Percentiles rank a stretch among this genome's conserved stretches.
These are phyloP conservation scores for Thymelicus lineola DNA, from an alignment of 2,888 invertebrate species.

Conservation along the genomic window DNA sequence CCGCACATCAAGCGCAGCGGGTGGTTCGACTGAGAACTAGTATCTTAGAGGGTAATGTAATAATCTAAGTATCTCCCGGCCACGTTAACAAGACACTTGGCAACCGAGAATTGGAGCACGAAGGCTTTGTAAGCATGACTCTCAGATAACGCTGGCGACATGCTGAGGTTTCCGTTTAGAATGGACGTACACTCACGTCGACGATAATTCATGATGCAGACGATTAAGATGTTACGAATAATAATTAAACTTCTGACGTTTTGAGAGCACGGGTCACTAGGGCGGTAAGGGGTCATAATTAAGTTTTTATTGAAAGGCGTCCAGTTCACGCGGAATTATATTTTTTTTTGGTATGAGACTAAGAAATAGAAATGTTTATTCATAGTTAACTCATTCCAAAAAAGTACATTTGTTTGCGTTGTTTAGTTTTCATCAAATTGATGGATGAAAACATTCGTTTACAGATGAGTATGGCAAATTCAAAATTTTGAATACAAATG, in stretches of 20 bases:
- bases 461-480: no score
- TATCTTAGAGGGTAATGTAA: conserved; percentile 78
- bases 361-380: no score
- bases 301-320: conserved; percentile 40
- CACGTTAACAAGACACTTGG: conserved; percentile 65
- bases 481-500: no score
- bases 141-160: conserved; percentile 36
- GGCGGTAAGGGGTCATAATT: conserved; percentile 44
- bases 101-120: conserved; percentile 47
- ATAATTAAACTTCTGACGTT: conserved; percentile 79
- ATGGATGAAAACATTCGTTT: no score
- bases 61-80: conserved; percentile 73
- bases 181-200: conserved; percentile 63
- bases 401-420: no score
- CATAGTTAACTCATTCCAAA: no score
- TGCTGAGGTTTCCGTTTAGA: conserved; percentile 51
- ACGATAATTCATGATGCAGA: conserved; percentile 76
- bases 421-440: no score
- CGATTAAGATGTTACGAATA: conserved; percentile 81
- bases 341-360: neutral
- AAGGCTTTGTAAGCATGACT: conserved; percentile 45
- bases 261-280: conserved; percentile 64
- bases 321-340: conserved; percentile 32
- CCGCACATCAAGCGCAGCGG: conserved; percentile 82
- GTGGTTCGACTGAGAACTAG: conserved; percentile 79